phyloP scores from a whole-genome alignment of 2,888 invertebrate genomes.

The Himalopsyche kuldschensis region DNA sequence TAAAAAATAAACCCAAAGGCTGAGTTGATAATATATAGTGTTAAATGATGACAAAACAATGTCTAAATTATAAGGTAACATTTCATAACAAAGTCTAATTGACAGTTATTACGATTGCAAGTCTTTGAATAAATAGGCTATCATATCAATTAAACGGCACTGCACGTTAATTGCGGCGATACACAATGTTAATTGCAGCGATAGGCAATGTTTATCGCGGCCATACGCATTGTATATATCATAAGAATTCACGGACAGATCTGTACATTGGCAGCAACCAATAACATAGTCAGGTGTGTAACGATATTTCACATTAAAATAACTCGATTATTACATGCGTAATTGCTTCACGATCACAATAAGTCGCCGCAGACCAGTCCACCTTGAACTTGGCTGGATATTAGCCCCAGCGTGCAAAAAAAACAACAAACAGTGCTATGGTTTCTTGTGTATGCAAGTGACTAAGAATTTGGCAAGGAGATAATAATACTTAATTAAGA shows the following conservation, averaged over 20 bases:
- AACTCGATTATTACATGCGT: background rate
- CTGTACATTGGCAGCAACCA: background rate
- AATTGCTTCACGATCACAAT: background rate
- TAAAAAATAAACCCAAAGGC: no score
- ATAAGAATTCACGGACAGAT: background rate
- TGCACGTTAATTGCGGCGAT: background rate
- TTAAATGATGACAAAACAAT: background rate
- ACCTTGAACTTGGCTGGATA: slow-evolving; percentile 2
- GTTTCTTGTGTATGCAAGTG: background rate
- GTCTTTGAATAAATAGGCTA: background rate
- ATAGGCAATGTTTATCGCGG: background rate
- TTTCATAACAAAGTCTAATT: background rate
- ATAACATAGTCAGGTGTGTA: background rate
- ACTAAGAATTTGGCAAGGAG: background rate
- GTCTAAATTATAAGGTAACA: background rate
- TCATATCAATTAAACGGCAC: background rate
- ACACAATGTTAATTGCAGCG: background rate
- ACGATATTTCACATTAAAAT: background rate
- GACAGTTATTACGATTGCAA: background rate
- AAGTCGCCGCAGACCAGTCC: background rate
- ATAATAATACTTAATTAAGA: no score
- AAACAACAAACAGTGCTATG: background rate
- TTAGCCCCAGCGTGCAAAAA: background rate
- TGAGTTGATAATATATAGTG: no score
- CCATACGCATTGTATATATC: background rate